Evolutionary conservation across 2,888 invertebrate genomes (phyloP), one percentile per base, ranked within the genome.

Genomic region (Trisateles emortualis): DNA sequence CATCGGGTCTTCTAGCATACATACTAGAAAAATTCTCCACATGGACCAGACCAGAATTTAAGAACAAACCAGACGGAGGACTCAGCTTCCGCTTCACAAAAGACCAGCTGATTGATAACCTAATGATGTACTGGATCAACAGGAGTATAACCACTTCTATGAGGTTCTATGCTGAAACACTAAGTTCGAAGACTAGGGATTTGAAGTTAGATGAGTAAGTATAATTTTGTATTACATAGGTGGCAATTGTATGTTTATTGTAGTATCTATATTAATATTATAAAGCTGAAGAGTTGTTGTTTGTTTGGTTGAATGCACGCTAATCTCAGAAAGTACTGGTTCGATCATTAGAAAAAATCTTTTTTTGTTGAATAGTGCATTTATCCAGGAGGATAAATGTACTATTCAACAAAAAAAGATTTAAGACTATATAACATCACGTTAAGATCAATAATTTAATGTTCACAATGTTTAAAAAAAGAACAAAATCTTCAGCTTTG

Each of bases 101-200:
- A 51, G 96, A 96, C 44, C 95, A 96, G 65, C 87, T 98, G 11
- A 82, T 97, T 6, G 97, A 97, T 66, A 96, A 97, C 74, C 81
- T 98, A 4, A 97, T 97, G 96, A 86, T 97, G 41, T 98, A 98
- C 84, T 98, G 97, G 96, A 80, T 95, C 0, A 94, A 95, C 0
- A 94, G 94, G 44, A 95, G 95, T 6, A 96, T 97, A 8, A 96
- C 96, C 0, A 95, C 96, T 0, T 95, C 97, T 0, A 93, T 95
- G 87, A 93, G 98, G 30, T 86, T 97, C 17, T 98, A 97, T 77
- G 85, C 96, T 0, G 97, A 98, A 79, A 79, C 77, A 0, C 90
- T 94, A 14, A 92, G 76, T 29, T 79, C 74, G 46, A 79, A 65
- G 32, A 59, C 70, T 17, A 52, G 70, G 0, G 72, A 48, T 0